Conservation (phyloP, 2,113 vertebrate species). For the rat (Rattus norvegicus) region GRCr8 NC_086019.1:28768001-28768500, state of each 20-base stretch:
- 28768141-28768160: too few relatives aligned
- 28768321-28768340: background rate
- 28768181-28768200: too few relatives aligned
- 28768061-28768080: too few relatives aligned
- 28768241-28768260: background rate
- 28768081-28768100: too few relatives aligned
- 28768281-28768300: background rate
- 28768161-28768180: too few relatives aligned
- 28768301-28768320: background rate
- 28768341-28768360: background rate
- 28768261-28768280: background rate
- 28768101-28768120: too few relatives aligned
- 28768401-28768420: background rate
- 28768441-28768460: slow-evolving; percentile 3
- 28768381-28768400: background rate
- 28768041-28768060: too few relatives aligned
- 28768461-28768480: background rate
- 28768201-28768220: background rate
- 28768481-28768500: background rate
- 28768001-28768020: too few relatives aligned
- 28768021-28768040: too few relatives aligned
- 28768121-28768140: too few relatives aligned
- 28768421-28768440: background rate
- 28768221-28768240: background rate
- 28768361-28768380: background rate